A percentile compares a stretch with the other conserved stretches of the same genome.
These are phyloP conservation scores for Mellivora capensis DNA, from an alignment of 2,113 vertebrate species.

Conservation along the genomic window DNA sequence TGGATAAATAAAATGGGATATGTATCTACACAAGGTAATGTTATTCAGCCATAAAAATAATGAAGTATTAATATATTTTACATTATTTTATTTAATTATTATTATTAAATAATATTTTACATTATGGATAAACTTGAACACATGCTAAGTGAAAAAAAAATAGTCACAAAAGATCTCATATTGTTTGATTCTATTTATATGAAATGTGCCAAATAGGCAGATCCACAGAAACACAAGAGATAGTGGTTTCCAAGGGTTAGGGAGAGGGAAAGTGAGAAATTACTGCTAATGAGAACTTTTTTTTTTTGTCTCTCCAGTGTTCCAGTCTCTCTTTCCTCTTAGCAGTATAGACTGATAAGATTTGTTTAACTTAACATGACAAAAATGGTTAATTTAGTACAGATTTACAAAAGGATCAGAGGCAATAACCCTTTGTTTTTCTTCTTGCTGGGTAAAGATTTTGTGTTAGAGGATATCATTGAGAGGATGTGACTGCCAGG, in stretches of 20 bases:
- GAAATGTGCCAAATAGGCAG: background rate
- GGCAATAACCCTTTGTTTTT: constrained; percentile 57
- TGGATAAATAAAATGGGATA: background rate
- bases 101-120: background rate
- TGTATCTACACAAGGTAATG: background rate
- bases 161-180: background rate
- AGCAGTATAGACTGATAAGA: constrained; percentile 47
- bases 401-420: constrained; percentile 60
- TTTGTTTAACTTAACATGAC: constrained; percentile 41
- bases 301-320: constrained; percentile 42
- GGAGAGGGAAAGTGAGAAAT: background rate
- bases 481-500: background rate
- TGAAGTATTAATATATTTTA: background rate
- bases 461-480: background rate
- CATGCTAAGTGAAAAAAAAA: background rate
- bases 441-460: constrained; percentile 56
- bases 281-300: background rate
- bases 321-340: constrained; percentile 37
- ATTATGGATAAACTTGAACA: background rate
- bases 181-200: background rate
- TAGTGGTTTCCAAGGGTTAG: background rate
- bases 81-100: background rate
- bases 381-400: constrained; percentile 35
- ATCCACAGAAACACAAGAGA: background rate
- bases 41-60: background rate